phyloP scores from a whole-genome alignment of 2,888 invertebrate species.

The Cephus runcator region DNA sequence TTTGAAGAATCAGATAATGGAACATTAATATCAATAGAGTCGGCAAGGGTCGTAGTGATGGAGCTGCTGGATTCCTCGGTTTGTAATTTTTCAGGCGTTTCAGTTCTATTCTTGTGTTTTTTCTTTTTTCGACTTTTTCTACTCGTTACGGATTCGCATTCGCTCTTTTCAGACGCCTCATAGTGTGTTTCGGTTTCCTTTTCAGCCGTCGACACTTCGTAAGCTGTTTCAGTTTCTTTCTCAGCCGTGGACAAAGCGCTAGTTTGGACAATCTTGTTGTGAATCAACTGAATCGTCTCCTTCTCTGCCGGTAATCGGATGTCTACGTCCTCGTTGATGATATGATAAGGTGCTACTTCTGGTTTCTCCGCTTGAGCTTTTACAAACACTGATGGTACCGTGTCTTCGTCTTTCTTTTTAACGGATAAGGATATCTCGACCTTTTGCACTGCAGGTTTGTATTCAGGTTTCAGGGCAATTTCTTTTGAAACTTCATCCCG shows the following conservation, averaged over 20 bases:
- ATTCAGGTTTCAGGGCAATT: slow-evolving; percentile 9
- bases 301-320: slow-evolving; percentile 51
- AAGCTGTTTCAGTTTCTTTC: slow-evolving; percentile 37
- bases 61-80: slow-evolving; percentile 23
- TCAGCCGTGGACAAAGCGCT: slow-evolving; percentile 37
- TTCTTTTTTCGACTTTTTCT: slow-evolving; percentile 49
- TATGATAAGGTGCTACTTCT: slow-evolving; percentile 37
- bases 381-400: slow-evolving; percentile 47
- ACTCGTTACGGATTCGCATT: slow-evolving; percentile 29
- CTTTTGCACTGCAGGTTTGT: slow-evolving; percentile 42
- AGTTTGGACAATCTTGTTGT: slow-evolving; percentile 52
- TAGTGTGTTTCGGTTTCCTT: slow-evolving; percentile 50
- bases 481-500: neutral
- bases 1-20: slow-evolving; percentile 69
- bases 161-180: slow-evolving; percentile 40
- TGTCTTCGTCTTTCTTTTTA: slow-evolving; percentile 40
- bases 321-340: slow-evolving; percentile 52
- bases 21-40: slow-evolving; percentile 69
- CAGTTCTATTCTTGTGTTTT: slow-evolving; percentile 40
- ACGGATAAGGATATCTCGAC: slow-evolving; percentile 57
- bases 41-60: slow-evolving; percentile 67
- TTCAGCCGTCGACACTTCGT: slow-evolving; percentile 19
- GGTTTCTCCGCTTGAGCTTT: slow-evolving; percentile 48
- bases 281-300: slow-evolving; percentile 40
- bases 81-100: slow-evolving; percentile 30